Base-by-base conservation (phyloP, 1,140 invertebrate species). In the Mamestra configurata region DNA sequence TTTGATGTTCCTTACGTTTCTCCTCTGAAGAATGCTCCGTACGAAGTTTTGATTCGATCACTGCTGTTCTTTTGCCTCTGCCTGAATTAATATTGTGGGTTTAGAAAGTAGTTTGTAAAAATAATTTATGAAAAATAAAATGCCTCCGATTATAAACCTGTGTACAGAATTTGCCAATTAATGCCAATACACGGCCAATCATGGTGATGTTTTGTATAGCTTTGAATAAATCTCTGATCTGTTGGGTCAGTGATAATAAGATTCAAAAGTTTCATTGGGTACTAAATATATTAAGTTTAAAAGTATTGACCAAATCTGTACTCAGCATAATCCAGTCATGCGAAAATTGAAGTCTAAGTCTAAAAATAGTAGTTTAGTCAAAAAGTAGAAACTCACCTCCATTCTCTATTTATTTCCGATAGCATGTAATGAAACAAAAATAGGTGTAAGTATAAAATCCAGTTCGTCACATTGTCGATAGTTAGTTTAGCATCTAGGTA, bases 11-110 rank as follows among this genome's bases (percentile, higher is more conserved):
- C 88, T 99, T 99, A 20, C 99, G 96, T 94, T 99, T 99, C 85
- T 99, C 99, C 95, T 99, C 99, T 0, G 98, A 97, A 24, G 98
- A 99, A 84, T 98, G 97, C 92, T 99, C 99, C 68, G 98, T 99
- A 87, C 99, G 96, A 6, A 99, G 96, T 95, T 99, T 99, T 0
- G 98, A 98, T 88, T 99, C 99, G 22, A 99, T 96, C 8, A 99
- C 98, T 5, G 99, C 98, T 64, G 98, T 99, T 86, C 99, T 96
- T 91, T 98, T 98, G 27, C 98, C 98, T 84, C 99, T 95, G 0
- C 97, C 97, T 95, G 82, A 73, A 92, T 89, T 55, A 59, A 40
- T 43, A 51, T 75, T 31, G 5, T 20, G 24, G 55, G 1, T 77
- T 31, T 76, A 31, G 18, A 46, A 27, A 51, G 1, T 49, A 7